These are phyloP conservation scores for Patella pellucida DNA, from an alignment of 2,888 invertebrate species.

Conservation along the genomic window DNA sequence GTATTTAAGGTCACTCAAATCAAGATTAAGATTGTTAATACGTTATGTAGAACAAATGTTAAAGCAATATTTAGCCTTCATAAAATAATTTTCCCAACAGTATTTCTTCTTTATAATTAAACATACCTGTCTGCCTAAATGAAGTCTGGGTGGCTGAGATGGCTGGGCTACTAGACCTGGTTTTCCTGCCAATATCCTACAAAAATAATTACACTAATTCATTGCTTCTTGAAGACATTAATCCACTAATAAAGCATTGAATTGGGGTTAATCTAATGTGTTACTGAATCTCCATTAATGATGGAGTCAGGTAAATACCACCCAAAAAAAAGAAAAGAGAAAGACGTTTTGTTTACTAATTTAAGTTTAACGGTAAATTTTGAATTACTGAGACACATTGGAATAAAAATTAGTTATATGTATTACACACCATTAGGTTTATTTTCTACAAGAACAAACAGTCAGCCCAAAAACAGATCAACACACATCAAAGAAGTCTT, in stretches of 20 bases:
- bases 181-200: constrained; percentile 64
- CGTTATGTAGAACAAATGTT: neutral
- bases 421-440: too few species aligned
- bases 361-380: too few species aligned
- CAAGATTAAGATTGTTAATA: neutral
- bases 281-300: too few species aligned
- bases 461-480: too few species aligned
- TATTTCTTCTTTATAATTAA: too few species aligned
- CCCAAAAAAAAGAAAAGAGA: too few species aligned
- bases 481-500: too few species aligned
- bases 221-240: neutral
- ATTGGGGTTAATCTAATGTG: neutral
- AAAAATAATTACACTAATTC: constrained; percentile 12
- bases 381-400: too few species aligned
- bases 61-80: neutral
- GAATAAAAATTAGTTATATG: too few species aligned
- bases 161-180: constrained; percentile 41
- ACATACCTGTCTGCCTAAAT: constrained; percentile 21
- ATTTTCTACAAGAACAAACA: too few species aligned
- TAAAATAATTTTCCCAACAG: neutral
- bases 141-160: constrained; percentile 30
- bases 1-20: constrained; percentile 13
- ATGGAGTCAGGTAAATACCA: too few species aligned
- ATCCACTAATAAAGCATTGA: neutral
- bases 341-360: too few species aligned